Evolutionary conservation across 2,888 invertebrate genomes (phyloP).

Genomic region (Perdita meconis): DNA sequence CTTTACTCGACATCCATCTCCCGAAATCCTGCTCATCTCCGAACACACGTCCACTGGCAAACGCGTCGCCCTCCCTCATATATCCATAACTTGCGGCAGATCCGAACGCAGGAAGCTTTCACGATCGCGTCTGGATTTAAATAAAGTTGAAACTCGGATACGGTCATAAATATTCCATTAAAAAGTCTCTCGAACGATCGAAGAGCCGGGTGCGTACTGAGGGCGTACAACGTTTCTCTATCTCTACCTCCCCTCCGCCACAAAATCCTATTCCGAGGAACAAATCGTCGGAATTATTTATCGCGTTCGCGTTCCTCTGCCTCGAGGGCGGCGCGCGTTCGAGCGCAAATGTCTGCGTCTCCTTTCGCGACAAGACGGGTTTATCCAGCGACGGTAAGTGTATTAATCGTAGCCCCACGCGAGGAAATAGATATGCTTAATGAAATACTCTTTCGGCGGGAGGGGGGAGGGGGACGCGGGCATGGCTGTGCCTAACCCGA

Average conservation of each 20-base stretch:
- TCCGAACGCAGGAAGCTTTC: neutral
- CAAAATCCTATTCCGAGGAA: neutral
- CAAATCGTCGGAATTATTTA: slow-evolving; percentile 11
- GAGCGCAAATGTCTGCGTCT: slow-evolving; percentile 17
- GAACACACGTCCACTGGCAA: neutral
- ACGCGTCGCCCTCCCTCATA: neutral
- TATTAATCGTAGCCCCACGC: slow-evolving; percentile 55
- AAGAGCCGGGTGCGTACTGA: too few relatives aligned
- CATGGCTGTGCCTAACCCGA: slow-evolving; percentile 61
- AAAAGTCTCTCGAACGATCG: neutral
- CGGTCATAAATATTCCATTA: neutral
- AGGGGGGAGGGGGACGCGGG: neutral
- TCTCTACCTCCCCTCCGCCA: neutral
- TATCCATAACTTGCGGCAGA: neutral
- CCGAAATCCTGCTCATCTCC: neutral
- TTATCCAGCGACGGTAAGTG: slow-evolving; percentile 59
- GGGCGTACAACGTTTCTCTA: too few relatives aligned
- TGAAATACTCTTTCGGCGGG: slow-evolving; percentile 64
- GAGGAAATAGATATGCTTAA: slow-evolving; percentile 70
- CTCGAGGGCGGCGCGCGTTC: neutral
- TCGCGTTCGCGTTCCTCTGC: neutral
- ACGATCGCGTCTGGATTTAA: neutral
- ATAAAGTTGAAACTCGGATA: neutral
- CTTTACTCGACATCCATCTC: too few relatives aligned
- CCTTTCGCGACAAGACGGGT: slow-evolving; percentile 30